phyloP scores from a whole-genome alignment of 2,888 invertebrate species.

The Zelleria hepariella region DNA sequence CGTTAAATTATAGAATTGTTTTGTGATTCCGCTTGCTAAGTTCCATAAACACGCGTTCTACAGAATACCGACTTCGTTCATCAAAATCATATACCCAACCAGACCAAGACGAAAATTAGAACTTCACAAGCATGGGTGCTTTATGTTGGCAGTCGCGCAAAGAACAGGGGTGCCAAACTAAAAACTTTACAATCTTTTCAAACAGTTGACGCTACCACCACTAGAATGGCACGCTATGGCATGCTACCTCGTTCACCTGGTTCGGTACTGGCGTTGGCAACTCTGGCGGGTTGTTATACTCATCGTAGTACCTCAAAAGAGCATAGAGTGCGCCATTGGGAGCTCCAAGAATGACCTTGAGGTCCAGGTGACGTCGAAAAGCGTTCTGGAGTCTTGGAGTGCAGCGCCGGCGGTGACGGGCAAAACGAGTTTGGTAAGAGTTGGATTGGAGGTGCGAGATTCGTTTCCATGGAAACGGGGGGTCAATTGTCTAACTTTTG shows the following conservation, averaged over 20 bases:
- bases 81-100: too few relatives aligned
- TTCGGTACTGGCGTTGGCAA: constrained; percentile 32
- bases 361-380: not conserved
- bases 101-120: too few relatives aligned
- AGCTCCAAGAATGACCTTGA: not conserved
- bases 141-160: too few relatives aligned
- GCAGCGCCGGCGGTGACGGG: not conserved
- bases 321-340: constrained; percentile 15
- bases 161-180: too few relatives aligned
- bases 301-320: constrained; percentile 23
- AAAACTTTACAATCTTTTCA: not conserved
- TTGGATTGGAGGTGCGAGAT: not conserved
- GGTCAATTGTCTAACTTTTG: too few relatives aligned
- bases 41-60: too few relatives aligned
- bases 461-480: not conserved
- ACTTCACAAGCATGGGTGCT: too few relatives aligned
- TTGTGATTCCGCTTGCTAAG: too few relatives aligned
- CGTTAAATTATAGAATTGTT: too few relatives aligned
- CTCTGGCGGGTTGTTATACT: constrained; percentile 27
- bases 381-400: not conserved
- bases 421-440: not conserved
- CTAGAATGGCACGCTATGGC: constrained; percentile 29
- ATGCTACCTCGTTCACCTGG: constrained; percentile 27
- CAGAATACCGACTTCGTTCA: too few relatives aligned
- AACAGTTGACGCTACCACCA: not conserved